Evolutionary conservation across 2,888 invertebrate species (phyloP).

Genomic region (Apodemia zela): DNA sequence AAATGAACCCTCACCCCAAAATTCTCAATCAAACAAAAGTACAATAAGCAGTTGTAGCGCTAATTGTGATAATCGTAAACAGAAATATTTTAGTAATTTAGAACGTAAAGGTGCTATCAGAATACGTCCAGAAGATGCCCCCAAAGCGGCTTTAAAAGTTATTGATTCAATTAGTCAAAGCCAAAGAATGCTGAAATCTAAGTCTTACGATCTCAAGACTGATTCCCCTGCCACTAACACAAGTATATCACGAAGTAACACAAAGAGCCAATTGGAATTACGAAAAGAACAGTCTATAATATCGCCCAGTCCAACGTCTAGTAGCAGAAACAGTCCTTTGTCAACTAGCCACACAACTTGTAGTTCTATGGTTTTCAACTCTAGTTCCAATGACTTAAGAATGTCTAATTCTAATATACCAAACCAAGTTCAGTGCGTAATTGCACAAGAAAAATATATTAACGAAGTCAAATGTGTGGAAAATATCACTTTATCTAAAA

Average conservation of each 20-base stretch:
- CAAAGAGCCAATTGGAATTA: slow-evolving; percentile 66
- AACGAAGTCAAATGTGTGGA: slow-evolving; percentile 75
- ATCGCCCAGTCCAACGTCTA: slow-evolving; percentile 71
- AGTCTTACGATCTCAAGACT: slow-evolving; percentile 70
- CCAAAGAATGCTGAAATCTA: slow-evolving; percentile 73
- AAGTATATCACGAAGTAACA: slow-evolving; percentile 54
- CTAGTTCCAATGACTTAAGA: slow-evolving; percentile 72
- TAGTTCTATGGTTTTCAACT: slow-evolving; percentile 78
- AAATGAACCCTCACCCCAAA: slow-evolving; percentile 63
- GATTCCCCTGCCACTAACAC: slow-evolving; percentile 63
- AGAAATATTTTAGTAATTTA: slow-evolving; percentile 60
- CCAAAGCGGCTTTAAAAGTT: slow-evolving; percentile 67
- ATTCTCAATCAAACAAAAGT: slow-evolving; percentile 62
- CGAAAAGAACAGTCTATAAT: slow-evolving; percentile 63
- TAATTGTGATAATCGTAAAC: slow-evolving; percentile 62
- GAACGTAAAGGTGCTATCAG: slow-evolving; percentile 74
- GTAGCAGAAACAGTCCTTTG: slow-evolving; percentile 74
- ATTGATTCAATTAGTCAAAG: slow-evolving; percentile 76
- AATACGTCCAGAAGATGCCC: slow-evolving; percentile 71
- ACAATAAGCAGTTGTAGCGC: slow-evolving; percentile 65
- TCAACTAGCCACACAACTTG: slow-evolving; percentile 77
- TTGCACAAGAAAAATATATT: slow-evolving; percentile 75
- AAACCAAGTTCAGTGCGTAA: slow-evolving; percentile 74
- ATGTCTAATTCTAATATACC: slow-evolving; percentile 73
- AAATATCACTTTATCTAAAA: slow-evolving; percentile 68